These are phyloP conservation scores for Ceyx margarethae DNA, from an alignment of 2,113 vertebrate species.

Conservation along the genomic window DNA sequence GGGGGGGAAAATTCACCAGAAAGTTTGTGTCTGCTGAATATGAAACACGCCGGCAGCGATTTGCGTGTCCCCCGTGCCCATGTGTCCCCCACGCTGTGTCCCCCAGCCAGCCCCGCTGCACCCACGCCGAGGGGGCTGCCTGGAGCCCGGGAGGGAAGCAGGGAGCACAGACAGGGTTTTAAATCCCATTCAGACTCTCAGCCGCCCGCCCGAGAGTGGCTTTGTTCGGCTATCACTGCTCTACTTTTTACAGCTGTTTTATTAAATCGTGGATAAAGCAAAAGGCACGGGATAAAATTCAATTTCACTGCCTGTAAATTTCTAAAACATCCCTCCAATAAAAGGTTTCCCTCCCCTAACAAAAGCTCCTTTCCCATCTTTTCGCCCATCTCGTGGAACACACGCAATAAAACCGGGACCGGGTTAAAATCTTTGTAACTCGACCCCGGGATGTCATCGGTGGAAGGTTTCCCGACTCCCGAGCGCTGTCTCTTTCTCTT, in stretches of 20 bases:
- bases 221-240: conserved; percentile 62
- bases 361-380: conserved; percentile 23
- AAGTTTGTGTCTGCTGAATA: neutral
- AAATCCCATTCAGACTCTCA: conserved; percentile 3
- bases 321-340: conserved; percentile 17
- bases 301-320: conserved; percentile 33
- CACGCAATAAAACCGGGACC: neutral
- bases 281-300: conserved; percentile 59
- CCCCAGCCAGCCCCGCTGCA: neutral
- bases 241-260: conserved; percentile 46
- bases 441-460: conserved; percentile 24
- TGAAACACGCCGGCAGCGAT: neutral
- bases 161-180: neutral
- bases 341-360: conserved; percentile 6
- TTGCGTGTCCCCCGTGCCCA: neutral
- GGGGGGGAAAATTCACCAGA: neutral
- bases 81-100: neutral
- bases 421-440: neutral
- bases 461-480: neutral
- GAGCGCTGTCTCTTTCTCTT: neutral
- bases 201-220: conserved; percentile 21
- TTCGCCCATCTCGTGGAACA: neutral
- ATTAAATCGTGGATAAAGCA: conserved; percentile 57
- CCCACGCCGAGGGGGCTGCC: neutral
- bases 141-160: neutral